phyloP scores from a whole-genome alignment of 2,113 vertebrate genomes.

The Anhinga rufa region DNA sequence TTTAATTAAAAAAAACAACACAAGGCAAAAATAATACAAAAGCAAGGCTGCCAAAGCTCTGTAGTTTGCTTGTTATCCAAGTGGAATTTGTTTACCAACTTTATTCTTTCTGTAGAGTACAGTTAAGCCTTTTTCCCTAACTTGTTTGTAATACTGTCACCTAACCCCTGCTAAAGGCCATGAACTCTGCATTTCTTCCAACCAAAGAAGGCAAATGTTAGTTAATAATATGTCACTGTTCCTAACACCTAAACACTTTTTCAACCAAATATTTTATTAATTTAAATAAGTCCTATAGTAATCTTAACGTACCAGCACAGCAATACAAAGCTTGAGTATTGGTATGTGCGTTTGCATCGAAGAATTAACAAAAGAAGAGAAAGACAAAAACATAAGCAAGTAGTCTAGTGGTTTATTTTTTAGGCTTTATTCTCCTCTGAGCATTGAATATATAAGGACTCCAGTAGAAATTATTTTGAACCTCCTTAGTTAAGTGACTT shows the following conservation, averaged over 20 bases:
- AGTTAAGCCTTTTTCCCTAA: conserved; percentile 10
- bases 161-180: background rate
- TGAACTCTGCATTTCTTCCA: background rate
- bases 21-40: conserved; percentile 55
- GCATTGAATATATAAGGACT: background rate
- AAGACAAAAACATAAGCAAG: background rate
- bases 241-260: background rate
- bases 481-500: background rate
- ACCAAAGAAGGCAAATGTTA: background rate
- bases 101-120: conserved; percentile 34
- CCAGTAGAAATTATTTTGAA: background rate
- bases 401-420: background rate
- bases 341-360: background rate
- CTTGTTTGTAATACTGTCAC: background rate
- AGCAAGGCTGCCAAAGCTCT: conserved; percentile 37
- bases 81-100: conserved; percentile 42
- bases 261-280: conserved; percentile 21
- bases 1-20: conserved; percentile 61
- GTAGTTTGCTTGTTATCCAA: conserved; percentile 51
- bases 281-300: conserved; percentile 8
- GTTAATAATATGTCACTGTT: background rate
- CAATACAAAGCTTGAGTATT: background rate
- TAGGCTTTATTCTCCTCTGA: background rate
- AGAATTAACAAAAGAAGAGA: background rate
- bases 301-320: background rate